Evolutionary conservation across 2,888 invertebrate species (phyloP).

Genomic region (Xestobium rufovillosum): DNA sequence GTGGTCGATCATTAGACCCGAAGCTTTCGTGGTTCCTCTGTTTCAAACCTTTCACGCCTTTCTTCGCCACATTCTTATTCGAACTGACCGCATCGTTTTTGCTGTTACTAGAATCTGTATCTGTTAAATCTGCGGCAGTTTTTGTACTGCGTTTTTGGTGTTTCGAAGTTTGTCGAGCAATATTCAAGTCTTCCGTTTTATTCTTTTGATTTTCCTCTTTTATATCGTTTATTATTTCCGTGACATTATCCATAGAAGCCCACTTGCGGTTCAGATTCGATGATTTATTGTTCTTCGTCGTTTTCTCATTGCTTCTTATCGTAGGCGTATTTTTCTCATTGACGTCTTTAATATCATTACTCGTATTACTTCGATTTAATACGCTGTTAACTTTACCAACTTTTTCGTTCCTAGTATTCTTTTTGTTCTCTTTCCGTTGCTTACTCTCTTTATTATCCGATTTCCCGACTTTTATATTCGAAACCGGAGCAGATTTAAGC

Average conservation of each 20-base stretch:
- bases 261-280: constrained; percentile 48
- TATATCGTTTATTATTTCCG: constrained; percentile 40
- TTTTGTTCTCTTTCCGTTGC: constrained; percentile 39
- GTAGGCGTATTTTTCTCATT: constrained; percentile 37
- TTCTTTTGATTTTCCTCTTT: constrained; percentile 40
- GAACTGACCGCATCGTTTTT: constrained; percentile 33
- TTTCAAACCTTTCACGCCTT: constrained; percentile 31
- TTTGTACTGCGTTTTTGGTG: constrained; percentile 44
- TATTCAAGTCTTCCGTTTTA: constrained; percentile 36
- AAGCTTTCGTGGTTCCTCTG: constrained; percentile 31
- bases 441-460: constrained; percentile 40
- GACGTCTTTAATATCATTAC: constrained; percentile 45
- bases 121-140: constrained; percentile 34
- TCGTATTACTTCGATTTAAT: constrained; percentile 48
- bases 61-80: constrained; percentile 34
- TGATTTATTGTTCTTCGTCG: constrained; percentile 38
- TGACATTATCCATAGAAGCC: constrained; percentile 52
- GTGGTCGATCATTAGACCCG: constrained; percentile 32
- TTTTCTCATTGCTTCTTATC: constrained; percentile 35
- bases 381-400: constrained; percentile 31
- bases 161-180: constrained; percentile 46
- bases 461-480: constrained; percentile 37
- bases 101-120: constrained; percentile 30
- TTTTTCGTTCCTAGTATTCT: constrained; percentile 41
- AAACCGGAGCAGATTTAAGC: constrained; percentile 54